Evolutionary conservation across 2,797 vertebrate genomes (phyloP).

Genomic region (Pygocentrus nattereri): DNA sequence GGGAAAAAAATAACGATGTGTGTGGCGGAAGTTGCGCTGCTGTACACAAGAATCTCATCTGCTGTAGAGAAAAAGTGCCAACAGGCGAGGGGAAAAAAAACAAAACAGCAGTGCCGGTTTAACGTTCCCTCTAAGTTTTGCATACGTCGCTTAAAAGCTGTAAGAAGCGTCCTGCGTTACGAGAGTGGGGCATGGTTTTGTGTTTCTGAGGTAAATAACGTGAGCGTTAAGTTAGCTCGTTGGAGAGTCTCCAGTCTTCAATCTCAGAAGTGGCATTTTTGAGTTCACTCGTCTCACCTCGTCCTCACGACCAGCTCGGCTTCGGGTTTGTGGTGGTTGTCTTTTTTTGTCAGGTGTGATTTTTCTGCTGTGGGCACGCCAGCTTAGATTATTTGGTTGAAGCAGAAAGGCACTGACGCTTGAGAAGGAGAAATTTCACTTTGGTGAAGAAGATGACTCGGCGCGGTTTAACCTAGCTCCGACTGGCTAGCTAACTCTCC

Average conservation of each 20-base stretch:
- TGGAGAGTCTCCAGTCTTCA: neutral
- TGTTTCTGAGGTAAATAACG: neutral
- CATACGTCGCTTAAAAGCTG: neutral
- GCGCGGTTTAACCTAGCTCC: conserved; percentile 43
- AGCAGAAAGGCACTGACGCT: too few species aligned
- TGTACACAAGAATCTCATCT: conserved; percentile 10
- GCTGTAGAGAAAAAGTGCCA: conserved; percentile 3
- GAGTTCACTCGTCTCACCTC: neutral
- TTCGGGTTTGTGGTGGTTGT: neutral
- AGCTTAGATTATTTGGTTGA: too few species aligned
- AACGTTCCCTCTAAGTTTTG: too few species aligned
- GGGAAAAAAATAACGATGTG: neutral
- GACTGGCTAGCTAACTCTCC: conserved; percentile 2
- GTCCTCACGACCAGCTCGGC: neutral
- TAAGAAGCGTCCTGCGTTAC: neutral
- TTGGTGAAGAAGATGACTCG: conserved; percentile 50
- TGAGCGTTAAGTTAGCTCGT: too few species aligned
- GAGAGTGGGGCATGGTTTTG: neutral
- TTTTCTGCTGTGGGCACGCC: neutral
- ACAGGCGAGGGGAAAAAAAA: neutral
- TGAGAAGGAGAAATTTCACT: neutral
- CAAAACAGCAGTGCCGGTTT: neutral
- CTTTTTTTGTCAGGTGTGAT: too few species aligned
- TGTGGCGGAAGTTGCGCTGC: conserved; percentile 53
- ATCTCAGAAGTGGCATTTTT: neutral